A percentile compares a stretch with the other conserved stretches of the same genome.
These are phyloP conservation scores for Plecturocebus donacophilus DNA, from an alignment of 2,113 vertebrate genomes.

Conservation along the genomic window DNA sequence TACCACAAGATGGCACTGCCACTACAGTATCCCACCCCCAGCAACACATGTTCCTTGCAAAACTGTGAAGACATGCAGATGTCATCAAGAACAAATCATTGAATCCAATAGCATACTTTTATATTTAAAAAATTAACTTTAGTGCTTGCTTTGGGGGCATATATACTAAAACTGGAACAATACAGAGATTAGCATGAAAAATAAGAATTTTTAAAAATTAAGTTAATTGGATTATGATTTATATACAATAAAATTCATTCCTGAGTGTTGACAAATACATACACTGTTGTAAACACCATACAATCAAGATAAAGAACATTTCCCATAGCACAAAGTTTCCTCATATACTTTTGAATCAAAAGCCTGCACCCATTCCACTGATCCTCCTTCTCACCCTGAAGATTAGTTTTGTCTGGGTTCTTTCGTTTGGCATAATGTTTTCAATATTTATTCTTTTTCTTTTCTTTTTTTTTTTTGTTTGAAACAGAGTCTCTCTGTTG, in stretches of 20 bases:
- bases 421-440: neutral
- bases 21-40: neutral
- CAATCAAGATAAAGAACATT: conserved; percentile 1
- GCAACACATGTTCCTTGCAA: neutral
- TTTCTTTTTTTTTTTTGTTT: too few species aligned
- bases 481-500: too few species aligned
- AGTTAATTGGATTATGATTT: neutral
- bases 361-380: neutral
- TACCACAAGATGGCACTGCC: neutral
- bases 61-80: neutral
- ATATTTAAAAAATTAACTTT: neutral
- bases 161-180: too few species aligned
- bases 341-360: neutral
- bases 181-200: too few species aligned
- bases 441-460: too few species aligned
- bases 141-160: too few species aligned
- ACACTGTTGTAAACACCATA: neutral
- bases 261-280: neutral
- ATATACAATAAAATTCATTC: neutral
- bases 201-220: neutral
- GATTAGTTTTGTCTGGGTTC: neutral
- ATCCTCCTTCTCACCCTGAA: neutral
- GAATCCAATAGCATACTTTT: neutral
- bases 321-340: neutral
- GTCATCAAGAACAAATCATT: neutral